Evolutionary conservation across 2,113 vertebrate species (phyloP).

Genomic region (Notechis scutatus): DNA sequence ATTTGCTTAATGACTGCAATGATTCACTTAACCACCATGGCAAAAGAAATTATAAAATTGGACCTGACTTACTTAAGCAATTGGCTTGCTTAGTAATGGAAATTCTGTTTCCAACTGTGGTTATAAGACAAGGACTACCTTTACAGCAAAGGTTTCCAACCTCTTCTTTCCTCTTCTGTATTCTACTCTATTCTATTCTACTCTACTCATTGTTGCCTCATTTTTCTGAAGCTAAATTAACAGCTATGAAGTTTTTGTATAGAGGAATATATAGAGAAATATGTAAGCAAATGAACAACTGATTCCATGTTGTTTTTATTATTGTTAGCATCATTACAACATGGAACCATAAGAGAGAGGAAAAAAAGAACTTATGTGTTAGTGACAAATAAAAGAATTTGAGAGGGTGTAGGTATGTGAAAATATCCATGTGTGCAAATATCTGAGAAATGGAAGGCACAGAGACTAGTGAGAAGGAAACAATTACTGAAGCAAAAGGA

Average conservation of each 20-base stretch:
- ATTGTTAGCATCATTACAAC: not conserved
- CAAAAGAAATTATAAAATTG: not conserved
- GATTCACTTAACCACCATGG: not conserved
- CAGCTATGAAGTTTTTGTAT: not conserved
- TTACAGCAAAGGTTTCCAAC: not conserved
- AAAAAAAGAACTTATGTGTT: not conserved
- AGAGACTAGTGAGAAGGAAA: not conserved
- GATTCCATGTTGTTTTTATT: not conserved
- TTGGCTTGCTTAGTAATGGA: not conserved
- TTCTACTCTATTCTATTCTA: not conserved
- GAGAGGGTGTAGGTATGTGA: not conserved
- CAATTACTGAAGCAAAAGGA: not conserved
- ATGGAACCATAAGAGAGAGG: not conserved
- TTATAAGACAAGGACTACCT: not conserved
- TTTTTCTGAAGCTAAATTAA: not conserved
- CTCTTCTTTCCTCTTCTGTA: no score
- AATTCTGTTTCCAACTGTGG: not conserved
- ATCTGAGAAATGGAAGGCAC: not conserved
- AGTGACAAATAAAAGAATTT: not conserved
- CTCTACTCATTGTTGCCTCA: not conserved
- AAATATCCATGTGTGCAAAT: not conserved
- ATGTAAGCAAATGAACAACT: not conserved
- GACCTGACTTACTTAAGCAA: not conserved
- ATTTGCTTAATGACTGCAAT: not conserved
- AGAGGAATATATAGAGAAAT: not conserved